These are phyloP conservation scores for Macrotus californicus DNA, from an alignment of 2,113 vertebrate species.

Conservation along the genomic window DNA sequence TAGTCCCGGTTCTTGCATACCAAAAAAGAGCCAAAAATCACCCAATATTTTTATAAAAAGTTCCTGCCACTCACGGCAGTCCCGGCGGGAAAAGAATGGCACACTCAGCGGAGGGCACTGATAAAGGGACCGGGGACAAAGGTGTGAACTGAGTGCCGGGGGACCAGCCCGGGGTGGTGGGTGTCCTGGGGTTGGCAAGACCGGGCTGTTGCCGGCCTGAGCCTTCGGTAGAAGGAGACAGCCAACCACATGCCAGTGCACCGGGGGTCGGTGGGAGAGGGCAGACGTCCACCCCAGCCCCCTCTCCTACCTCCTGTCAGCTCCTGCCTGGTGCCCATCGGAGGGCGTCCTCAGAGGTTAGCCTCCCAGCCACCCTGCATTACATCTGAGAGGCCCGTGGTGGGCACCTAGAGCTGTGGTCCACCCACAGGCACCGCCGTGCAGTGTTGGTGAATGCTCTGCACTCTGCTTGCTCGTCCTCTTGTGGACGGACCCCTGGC, in stretches of 20 bases:
- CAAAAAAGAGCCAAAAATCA: background rate
- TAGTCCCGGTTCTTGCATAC: background rate
- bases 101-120: fast-evolving
- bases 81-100: background rate
- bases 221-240: too few species aligned
- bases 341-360: fast-evolving
- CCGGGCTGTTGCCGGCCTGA: background rate
- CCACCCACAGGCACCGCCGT: background rate
- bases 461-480: fast-evolving
- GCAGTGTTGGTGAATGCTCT: fast-evolving
- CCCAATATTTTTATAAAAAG: background rate
- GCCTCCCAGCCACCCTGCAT: fast-evolving
- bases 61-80: background rate
- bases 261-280: too few species aligned
- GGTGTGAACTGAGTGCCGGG: background rate
- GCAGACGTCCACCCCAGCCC: fast-evolving
- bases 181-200: fast-evolving
- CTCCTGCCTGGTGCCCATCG: fast-evolving
- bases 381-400: fast-evolving
- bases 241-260: fast-evolving
- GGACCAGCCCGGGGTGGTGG: fast-evolving
- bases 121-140: background rate
- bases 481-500: fast-evolving
- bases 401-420: fast-evolving
- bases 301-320: background rate